Conservation (phyloP, 2,888 invertebrate species). For the Tetragnatha montana region DNA sequence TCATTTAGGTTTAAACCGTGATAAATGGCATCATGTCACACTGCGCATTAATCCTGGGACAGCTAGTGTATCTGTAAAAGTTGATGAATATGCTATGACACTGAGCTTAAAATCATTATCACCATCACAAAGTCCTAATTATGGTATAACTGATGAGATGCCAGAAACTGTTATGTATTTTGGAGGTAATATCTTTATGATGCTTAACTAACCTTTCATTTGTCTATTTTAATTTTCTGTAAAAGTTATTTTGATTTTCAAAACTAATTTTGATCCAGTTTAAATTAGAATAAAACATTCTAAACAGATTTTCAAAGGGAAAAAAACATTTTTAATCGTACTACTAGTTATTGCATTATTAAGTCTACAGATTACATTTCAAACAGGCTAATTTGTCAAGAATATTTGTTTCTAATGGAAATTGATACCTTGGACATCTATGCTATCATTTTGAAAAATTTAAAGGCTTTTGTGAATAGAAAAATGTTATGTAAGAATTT, state of each 20-base stretch:
- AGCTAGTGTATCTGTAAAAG: slow-evolving; percentile 87
- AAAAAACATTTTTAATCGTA: too few relatives aligned
- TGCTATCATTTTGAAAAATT: not conserved
- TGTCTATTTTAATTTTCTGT: not conserved
- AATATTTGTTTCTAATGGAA: too few relatives aligned
- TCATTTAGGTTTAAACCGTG: slow-evolving; percentile 83
- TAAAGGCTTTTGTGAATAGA: not conserved
- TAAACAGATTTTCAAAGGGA: too few relatives aligned
- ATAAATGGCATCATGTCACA: slow-evolving; percentile 92
- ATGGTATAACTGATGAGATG: slow-evolving; percentile 75
- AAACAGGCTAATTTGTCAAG: too few relatives aligned
- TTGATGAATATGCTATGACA: slow-evolving; percentile 89
- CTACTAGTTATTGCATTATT: too few relatives aligned
- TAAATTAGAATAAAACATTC: not conserved
- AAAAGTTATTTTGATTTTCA: not conserved
- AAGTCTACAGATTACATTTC: too few relatives aligned
- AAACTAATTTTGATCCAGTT: not conserved
- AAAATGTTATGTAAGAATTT: not conserved
- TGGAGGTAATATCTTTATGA: slow-evolving; percentile 54
- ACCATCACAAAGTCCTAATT: slow-evolving; percentile 88
- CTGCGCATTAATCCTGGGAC: slow-evolving; percentile 91
- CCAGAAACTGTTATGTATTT: slow-evolving; percentile 69
- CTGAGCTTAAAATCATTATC: slow-evolving; percentile 87
- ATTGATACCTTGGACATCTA: too few relatives aligned
- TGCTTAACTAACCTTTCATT: not conserved